phyloP scores from a whole-genome alignment of 2,888 invertebrate species.

The Gerosis bhagava region DNA sequence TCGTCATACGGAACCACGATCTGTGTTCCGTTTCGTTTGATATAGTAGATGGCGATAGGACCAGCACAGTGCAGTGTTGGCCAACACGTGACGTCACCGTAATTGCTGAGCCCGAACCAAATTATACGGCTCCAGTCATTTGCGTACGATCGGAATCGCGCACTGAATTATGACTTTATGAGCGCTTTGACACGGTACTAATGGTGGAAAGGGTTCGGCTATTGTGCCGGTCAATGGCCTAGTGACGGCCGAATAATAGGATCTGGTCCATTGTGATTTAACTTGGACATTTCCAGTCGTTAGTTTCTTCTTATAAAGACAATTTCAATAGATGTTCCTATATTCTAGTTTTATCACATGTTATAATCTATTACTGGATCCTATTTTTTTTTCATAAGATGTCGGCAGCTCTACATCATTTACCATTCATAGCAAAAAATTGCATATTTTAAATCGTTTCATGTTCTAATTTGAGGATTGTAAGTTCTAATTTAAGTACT shows the following conservation, averaged over 20 bases:
- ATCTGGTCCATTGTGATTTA: neutral
- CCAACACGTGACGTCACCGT: conserved; percentile 42
- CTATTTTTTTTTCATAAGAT: too few relatives aligned
- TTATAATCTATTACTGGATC: too few relatives aligned
- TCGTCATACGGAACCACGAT: conserved; percentile 24
- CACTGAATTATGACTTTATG: conserved; percentile 28
- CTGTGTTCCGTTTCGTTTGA: conserved; percentile 16
- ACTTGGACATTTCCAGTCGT: neutral
- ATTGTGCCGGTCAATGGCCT: conserved; percentile 22
- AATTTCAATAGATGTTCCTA: too few relatives aligned
- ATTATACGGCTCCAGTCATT: conserved; percentile 43
- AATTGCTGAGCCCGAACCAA: conserved; percentile 41
- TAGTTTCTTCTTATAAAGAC: neutral
- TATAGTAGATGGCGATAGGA: conserved; percentile 19
- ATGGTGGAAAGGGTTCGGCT: conserved; percentile 18
- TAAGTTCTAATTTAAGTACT: too few relatives aligned
- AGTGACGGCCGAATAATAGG: conserved; percentile 1
- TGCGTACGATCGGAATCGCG: conserved; percentile 37
- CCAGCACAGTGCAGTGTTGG: conserved; percentile 30
- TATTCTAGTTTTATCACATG: too few relatives aligned
- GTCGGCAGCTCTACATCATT: too few relatives aligned
- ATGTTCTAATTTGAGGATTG: too few relatives aligned
- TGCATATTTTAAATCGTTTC: too few relatives aligned
- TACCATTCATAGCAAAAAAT: too few relatives aligned
- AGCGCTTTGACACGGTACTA: conserved; percentile 5